Base-by-base conservation (phyloP, 1,140 invertebrate species). In the Melipona quadrifasciata region DNA sequence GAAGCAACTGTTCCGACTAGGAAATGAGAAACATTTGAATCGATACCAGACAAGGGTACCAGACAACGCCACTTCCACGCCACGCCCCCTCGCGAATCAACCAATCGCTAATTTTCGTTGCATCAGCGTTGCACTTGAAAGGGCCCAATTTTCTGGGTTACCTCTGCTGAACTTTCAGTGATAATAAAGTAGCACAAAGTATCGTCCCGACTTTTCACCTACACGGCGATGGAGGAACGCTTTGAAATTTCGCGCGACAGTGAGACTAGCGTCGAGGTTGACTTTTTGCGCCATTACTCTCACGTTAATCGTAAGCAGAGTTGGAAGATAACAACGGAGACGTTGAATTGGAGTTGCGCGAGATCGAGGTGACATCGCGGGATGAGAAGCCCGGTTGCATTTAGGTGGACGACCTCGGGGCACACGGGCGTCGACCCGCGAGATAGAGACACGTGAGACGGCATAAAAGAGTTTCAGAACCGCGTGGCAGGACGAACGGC, bases 371-470 rank as follows among this genome's bases (percentile, higher is more conserved):
- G 55, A 67, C 47, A 64, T 57, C 21, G 16, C 58, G 34, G 21
- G 67, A 78, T 53, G 67, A 78, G 65, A 51, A 53, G 31, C 57
- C 39, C 39, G 5, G 39, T 47, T 47, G 73, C 67, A 76, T 65
- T 83, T 81, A 73, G 77, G 76, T 80, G 68, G 79, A 80, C 82
- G 80, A 82, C 81, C 68, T 58, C 65, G 57, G 51, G 27, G 47
- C 73, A 68, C 58, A 24, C 79, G 89, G 80, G 39, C 85, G 77
- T 87, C 65, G 89, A 90, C 86, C 89, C 71, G 65, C 53, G 75
- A 89, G 72, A 87, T 76, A 82, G 58, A 83, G 86, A 85, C 67
- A 85, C 82, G 68, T 34, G 84, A 88, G 84, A 86, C 68, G 85
- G 31, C 68, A 19, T 71, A 76, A 81, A 47, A 82, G 71, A 77